phyloP scores from a whole-genome alignment of 2,797 vertebrate species.

The Rhincodon typus region DNA sequence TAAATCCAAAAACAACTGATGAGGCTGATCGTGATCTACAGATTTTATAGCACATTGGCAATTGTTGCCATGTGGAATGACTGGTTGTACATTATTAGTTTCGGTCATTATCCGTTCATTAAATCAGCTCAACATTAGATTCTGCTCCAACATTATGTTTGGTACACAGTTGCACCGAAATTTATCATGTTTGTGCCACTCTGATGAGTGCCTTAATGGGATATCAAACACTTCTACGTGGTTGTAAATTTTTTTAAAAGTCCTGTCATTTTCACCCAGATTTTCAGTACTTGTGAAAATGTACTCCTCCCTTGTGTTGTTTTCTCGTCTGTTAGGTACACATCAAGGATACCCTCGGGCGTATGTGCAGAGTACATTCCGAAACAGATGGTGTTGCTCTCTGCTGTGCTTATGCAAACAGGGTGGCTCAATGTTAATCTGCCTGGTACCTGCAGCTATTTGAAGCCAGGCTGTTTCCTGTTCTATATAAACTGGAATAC shows the following conservation, averaged over 20 bases:
- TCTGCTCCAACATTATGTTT: background rate
- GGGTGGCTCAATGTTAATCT: background rate
- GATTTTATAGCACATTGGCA: too few species aligned
- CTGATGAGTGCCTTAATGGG: background rate
- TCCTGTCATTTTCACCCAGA: slow-evolving; percentile 4
- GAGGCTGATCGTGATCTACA: too few species aligned
- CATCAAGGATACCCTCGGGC: background rate
- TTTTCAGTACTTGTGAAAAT: slow-evolving; percentile 9
- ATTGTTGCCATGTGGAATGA: too few species aligned
- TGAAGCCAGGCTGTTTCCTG: background rate
- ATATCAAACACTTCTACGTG: background rate
- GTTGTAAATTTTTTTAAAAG: background rate
- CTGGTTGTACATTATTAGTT: too few species aligned
- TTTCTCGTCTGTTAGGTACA: background rate
- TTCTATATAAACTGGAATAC: too few species aligned
- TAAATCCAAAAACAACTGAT: too few species aligned
- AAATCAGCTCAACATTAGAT: background rate
- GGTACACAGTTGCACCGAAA: background rate
- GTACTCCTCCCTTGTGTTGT: background rate
- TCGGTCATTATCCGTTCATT: background rate
- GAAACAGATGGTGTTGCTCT: background rate
- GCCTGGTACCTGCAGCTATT: background rate
- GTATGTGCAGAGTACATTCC: background rate
- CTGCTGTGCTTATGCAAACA: background rate
- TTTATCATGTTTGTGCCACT: background rate